Evolutionary conservation across 30 jellyfish, hydroid and myxozoan genomes (phyloP), one percentile per base, ranked within the genome.

Genomic region (Hydra vulgaris): DNA sequence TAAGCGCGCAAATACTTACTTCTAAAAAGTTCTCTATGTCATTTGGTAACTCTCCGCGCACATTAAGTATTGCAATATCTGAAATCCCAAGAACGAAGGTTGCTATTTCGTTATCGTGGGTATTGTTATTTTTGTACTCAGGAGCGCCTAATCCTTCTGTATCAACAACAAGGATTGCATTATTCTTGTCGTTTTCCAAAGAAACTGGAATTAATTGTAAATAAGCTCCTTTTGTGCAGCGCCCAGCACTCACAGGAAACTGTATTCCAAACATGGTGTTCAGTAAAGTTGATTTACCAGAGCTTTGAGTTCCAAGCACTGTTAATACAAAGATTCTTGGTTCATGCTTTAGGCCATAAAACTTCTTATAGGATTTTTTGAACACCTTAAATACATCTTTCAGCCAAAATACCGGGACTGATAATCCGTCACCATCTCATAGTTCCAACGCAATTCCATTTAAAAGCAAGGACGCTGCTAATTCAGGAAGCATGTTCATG

Each of bases 161-260:
- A 54, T 76, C 84, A 54, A 76, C 54, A 15, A 76, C 1, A 25
- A 76, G 24, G 7, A 76, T 25, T 18, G 77, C 77, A 76, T 76
- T 79, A 53, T 22, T 26, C 24, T 27, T 20, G 26, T 20, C 27
- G 18, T 40, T 79, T 20, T 40, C 22, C n/a, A 71, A 17, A 20
- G 27, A 27, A 20, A 76, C 78, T 18, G 84, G 84, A 76, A 76
- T 22, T 23, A 76, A 61, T 61, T 76, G 84, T 27, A 76, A 20
- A 19, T 18, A 76, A 23, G 77, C 84, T 53, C 84, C 84, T 76
- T 53, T 76, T 8, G 84, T 76, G 52, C 84, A 76, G 22, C 78
- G 15, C 7, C 84, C 84, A 15, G 84, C 84, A 53, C 78, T 76
- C 78, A 76, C 84, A 0, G 83, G 79, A 76, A 76, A 76, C 82